Evolutionary conservation across 2,797 vertebrate genomes (phyloP).

Genomic region (Bryconaethiops microstoma): DNA sequence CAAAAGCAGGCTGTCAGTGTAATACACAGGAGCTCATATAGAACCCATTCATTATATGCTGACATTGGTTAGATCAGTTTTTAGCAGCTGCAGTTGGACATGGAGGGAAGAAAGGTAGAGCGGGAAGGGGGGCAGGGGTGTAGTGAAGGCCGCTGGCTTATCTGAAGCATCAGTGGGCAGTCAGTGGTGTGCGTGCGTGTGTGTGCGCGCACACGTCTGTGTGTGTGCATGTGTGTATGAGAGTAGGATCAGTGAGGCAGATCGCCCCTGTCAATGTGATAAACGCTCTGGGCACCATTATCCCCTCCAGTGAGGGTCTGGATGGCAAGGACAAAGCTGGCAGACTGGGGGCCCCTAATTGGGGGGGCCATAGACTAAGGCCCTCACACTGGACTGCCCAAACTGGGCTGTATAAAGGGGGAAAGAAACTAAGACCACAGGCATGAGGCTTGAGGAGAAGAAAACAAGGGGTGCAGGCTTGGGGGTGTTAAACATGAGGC

Average conservation of each 20-base stretch:
- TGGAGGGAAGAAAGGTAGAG: slow-evolving; percentile 29
- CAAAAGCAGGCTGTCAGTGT: slow-evolving; percentile 67
- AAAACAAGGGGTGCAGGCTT: no score
- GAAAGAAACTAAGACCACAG: no score
- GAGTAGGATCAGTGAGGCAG: slow-evolving; percentile 12
- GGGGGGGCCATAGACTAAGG: neutral
- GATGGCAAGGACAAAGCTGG: slow-evolving; percentile 40
- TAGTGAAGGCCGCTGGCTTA: slow-evolving; percentile 31
- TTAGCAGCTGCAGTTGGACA: slow-evolving; percentile 55
- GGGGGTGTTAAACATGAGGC: no score
- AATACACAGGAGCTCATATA: slow-evolving; percentile 66
- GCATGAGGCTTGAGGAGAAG: no score
- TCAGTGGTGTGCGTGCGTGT: neutral
- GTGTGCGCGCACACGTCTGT: neutral
- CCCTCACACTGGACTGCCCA: neutral
- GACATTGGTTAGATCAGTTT: slow-evolving; percentile 67
- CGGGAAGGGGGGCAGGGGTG: slow-evolving; percentile 6
- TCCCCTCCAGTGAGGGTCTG: slow-evolving; percentile 15
- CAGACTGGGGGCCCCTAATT: neutral
- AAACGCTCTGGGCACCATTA: slow-evolving; percentile 36
- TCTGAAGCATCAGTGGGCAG: slow-evolving; percentile 48
- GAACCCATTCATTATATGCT: slow-evolving; percentile 82
- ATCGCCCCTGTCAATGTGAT: slow-evolving; percentile 55
- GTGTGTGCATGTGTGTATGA: neutral
- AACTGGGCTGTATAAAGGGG: no score